These are phyloP conservation scores for Graphium colonna DNA, from an alignment of 2,888 invertebrate species.

Conservation along the genomic window DNA sequence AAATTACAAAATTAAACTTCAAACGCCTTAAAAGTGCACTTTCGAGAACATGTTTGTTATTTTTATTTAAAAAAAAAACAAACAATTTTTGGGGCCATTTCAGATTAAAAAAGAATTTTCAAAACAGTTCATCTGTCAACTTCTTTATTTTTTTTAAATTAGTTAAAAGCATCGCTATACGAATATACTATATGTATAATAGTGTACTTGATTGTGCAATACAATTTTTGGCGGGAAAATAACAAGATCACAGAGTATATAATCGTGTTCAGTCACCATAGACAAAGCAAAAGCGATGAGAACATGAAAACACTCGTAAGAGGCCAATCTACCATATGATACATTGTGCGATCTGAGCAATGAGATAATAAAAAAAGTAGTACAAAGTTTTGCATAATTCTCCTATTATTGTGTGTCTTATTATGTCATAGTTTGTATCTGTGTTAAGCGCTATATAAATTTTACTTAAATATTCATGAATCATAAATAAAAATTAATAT, in stretches of 20 bases:
- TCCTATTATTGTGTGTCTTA: not conserved
- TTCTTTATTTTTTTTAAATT: too few relatives aligned
- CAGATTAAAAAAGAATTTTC: too few relatives aligned
- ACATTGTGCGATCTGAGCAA: not conserved
- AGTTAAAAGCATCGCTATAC: too few relatives aligned
- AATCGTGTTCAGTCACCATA: not conserved
- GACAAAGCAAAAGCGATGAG: not conserved
- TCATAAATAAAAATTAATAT: not conserved
- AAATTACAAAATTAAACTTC: too few relatives aligned
- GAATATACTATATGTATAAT: too few relatives aligned
- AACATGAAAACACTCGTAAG: not conserved
- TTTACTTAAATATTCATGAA: not conserved
- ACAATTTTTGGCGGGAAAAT: slow-evolving; percentile 13
- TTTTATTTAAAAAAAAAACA: too few relatives aligned
- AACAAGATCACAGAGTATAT: not conserved
- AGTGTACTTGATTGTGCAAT: too few relatives aligned
- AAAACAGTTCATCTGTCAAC: too few relatives aligned
- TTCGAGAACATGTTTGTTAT: too few relatives aligned
- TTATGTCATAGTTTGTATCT: not conserved
- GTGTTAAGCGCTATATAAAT: not conserved
- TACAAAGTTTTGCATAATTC: not conserved
- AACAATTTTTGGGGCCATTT: too few relatives aligned
- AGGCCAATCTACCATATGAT: not conserved
- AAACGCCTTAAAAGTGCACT: too few relatives aligned
- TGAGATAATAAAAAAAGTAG: not conserved